Evolutionary conservation across 2,888 invertebrate genomes (phyloP), one percentile per base, ranked within the genome.

Genomic region (Ennomos quercinarius): DNA sequence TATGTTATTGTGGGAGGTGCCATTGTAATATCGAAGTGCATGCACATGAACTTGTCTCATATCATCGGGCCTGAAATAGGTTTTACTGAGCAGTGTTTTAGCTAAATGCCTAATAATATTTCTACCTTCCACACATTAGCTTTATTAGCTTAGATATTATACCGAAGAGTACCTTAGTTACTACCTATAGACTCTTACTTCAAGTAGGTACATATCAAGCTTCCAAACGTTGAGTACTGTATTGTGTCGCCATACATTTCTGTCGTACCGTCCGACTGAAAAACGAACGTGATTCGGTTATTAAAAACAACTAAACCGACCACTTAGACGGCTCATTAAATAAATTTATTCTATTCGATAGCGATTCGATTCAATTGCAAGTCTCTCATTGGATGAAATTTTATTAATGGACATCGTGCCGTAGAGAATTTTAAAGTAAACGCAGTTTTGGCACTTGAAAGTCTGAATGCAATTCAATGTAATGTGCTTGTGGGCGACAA

Each of bases 261-360:
- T 68, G 83, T 77, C 74, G 76, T 76, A 72, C 74, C 73, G 66
- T 73, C 73, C 70, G 67, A 68, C 78, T 83, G 80, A 87, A 87
- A 89, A 86, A 83, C 82, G 84, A 87, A 86, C 87, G 87, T 87
- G 89, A 85, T 89, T 85, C 76, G 80, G 78, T 82, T 87, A 86
- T 88, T 83, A 87, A 82, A 86, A 81, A 76, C 80, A 80, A 80
- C 79, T 84, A 82, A 83, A 80, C 75, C 78, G 75, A 80, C 77
- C 84, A 84, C 82, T 89, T 86, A 84, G 80, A 83, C 70, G 84
- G 77, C 77, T 86, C 87, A 88, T 90, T 89, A 88, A 82, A 81
- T 81, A 77, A 84, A 87, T 88, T 84, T 84, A 86, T 84, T 80
- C 81, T 75, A 81, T 82, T 86, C 73, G 80, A 79, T 78, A 75